phyloP scores from a whole-genome alignment of 92 coral and sea anemone genomes.

The Parazoanthus darwini region DNA sequence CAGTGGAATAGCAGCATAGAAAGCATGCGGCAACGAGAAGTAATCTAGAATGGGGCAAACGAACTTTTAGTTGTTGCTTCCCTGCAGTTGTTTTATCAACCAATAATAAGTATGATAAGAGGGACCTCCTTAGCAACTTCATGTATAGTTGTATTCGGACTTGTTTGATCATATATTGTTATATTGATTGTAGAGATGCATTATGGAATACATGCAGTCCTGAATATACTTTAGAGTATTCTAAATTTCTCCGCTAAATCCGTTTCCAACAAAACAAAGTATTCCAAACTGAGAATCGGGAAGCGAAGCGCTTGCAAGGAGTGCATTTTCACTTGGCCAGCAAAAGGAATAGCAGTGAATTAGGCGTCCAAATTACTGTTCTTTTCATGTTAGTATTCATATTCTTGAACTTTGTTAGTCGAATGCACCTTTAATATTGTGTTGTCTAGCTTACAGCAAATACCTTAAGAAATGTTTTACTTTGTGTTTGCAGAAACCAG shows the following conservation, averaged over 20 bases:
- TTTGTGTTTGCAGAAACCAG: conserved; percentile 61
- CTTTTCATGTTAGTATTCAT: neutral
- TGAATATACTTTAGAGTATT: neutral
- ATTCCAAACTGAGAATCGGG: neutral
- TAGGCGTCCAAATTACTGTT: too few relatives aligned
- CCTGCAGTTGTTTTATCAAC: neutral
- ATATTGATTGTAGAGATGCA: neutral
- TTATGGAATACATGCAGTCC: neutral
- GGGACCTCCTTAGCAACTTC: neutral
- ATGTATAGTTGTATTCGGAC: neutral
- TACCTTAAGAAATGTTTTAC: neutral
- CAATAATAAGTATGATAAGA: neutral
- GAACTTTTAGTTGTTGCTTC: neutral
- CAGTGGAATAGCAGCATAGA: too few relatives aligned
- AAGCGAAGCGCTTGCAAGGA: neutral
- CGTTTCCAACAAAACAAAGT: neutral
- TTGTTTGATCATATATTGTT: neutral
- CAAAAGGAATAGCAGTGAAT: too few relatives aligned
- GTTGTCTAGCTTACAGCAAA: neutral
- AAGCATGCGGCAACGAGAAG: neutral
- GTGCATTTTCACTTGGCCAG: too few relatives aligned
- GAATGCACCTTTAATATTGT: neutral
- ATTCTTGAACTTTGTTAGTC: neutral
- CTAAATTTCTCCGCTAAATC: neutral
- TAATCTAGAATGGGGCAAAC: too few relatives aligned